Evolutionary conservation across 2,113 vertebrate genomes (phyloP), one percentile per base, ranked within the genome.

Genomic region (Elephas maximus): DNA sequence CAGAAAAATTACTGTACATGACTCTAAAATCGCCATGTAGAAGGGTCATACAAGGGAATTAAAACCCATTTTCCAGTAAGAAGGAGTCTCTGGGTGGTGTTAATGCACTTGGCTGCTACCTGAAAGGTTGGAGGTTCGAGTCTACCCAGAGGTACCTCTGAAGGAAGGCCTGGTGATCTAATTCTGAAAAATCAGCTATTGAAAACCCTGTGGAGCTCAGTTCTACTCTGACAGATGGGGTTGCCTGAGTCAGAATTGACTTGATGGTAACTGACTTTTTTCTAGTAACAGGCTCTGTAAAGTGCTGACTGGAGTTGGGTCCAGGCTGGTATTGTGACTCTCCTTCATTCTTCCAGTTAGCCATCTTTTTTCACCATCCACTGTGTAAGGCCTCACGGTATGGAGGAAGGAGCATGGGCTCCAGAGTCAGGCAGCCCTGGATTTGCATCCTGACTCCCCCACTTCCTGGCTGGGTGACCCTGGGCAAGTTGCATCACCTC

Each of bases 381-480:
- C 44, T 0, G 26, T 62, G 23, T 3, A 65, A 63, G 44, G 6
- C 30, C 2, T 76, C 23, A 0, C 11, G 48, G 48, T 24, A 0
- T 65, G 48, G n/a, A 62, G 63, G 41, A 65, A 5, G 2, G 44
- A 48, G 9, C 6, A 0, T 15, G 48, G 28, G 24, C 62, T 86
- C 37, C 5, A 0, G 3, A 21, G 20, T 33, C 30, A 6, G 11
- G 82, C 44, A 3, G 5, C 83, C 74, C n/a, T 45, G 60, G 79
- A 12, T 83, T 28, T 76, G n/a, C 26, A 6, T n/a, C 65, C 48
- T 3, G 2, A 37, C 18, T 51, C 11, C 67, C 67, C 63, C 5
- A 8, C 79, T 33, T 85, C 45, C 77, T 37, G 48, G 44, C 96
- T 97, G 73, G 60, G 89, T 90, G 92, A 73, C 60, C 65, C 41